Evolutionary conservation across 2,888 invertebrate species (phyloP), one percentile per base, ranked within the genome.

Genomic region (Heteromurus nitidus): DNA sequence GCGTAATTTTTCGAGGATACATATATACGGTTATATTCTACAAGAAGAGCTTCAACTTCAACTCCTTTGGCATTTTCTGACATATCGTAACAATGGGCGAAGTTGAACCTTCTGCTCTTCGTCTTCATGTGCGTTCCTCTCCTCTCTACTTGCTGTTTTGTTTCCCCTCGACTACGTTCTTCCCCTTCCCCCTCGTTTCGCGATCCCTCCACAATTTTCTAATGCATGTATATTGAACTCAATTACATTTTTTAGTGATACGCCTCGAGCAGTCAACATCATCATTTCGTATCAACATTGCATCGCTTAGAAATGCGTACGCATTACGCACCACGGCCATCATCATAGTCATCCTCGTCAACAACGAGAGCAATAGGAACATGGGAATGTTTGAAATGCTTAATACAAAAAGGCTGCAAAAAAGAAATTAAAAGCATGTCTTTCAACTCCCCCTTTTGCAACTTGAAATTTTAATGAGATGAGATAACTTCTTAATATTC

Each of bases 351-450:
- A n/a, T n/a, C n/a, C n/a, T 30, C n/a, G 60, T 60, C 11, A 58
- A 60, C 42, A n/a, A n/a, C n/a, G 22, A 16, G 16, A 30, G 3
- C 53, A 28, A 62, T n/a, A 30, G 18, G 16, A 50, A 73, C 50
- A 75, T 75, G 74, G 74, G 74, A 75, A 75, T 55, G 65, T 74
- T 64, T 53, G 55, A 55, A n/a, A 26, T 55, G 50, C 18, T 42
- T 26, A 62, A 64, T 62, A 73, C n/a, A 62, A 73, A 74, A 74
- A 13, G 36, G 50, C 30, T 36, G 67, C 50, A 53, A 47, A 62
- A 69, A 75, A 76, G 60, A 76, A 76, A 76, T 76, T 76, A 76
- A 76, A 76, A 76, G 58, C 68, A 47, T 60, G 68, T 69, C 60
- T 68, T 24, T 68, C 68, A 69, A 58, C 69, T 69, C 76, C 69